phyloP scores from a whole-genome alignment of 2,888 invertebrate species.

The Panopea generosa region DNA sequence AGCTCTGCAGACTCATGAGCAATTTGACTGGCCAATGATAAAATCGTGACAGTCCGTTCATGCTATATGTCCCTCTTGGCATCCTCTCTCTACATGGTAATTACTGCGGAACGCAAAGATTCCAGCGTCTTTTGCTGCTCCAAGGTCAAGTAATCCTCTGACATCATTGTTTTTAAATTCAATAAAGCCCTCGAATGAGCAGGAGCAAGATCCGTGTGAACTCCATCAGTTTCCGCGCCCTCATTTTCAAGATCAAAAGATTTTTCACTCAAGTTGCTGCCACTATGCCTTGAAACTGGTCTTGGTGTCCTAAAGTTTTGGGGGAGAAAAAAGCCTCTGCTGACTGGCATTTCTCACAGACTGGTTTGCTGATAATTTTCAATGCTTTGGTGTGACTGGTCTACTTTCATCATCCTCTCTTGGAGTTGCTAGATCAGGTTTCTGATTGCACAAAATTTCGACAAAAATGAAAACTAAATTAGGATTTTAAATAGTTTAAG shows the following conservation, averaged over 20 bases:
- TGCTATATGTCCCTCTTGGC: constrained; percentile 66
- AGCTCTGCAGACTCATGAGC: constrained; percentile 73
- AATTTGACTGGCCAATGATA: constrained; percentile 77
- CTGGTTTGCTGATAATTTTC: constrained; percentile 24
- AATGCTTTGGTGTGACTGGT: constrained; percentile 38
- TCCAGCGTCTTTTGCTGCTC: constrained; percentile 64
- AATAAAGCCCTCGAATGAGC: constrained; percentile 64
- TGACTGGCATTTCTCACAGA: constrained; percentile 9
- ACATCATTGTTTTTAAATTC: constrained; percentile 67
- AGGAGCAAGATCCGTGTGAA: constrained; percentile 50
- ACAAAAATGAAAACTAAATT: too few species aligned
- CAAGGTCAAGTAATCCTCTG: constrained; percentile 64
- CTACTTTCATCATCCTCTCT: constrained; percentile 55
- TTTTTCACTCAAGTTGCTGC: constrained; percentile 43
- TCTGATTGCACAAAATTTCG: not conserved
- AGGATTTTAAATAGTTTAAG: too few species aligned
- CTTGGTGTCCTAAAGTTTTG: constrained; percentile 59
- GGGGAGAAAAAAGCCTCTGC: constrained; percentile 37
- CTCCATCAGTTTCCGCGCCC: constrained; percentile 35
- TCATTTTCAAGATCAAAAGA: constrained; percentile 21
- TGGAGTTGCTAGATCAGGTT: constrained; percentile 24
- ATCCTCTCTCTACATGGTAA: constrained; percentile 37
- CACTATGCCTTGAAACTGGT: constrained; percentile 26
- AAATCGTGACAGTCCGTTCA: constrained; percentile 71
- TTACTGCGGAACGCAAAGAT: constrained; percentile 54